Conservation (phyloP, 2,797 vertebrate species). For the Eospalax fontanierii region DNA sequence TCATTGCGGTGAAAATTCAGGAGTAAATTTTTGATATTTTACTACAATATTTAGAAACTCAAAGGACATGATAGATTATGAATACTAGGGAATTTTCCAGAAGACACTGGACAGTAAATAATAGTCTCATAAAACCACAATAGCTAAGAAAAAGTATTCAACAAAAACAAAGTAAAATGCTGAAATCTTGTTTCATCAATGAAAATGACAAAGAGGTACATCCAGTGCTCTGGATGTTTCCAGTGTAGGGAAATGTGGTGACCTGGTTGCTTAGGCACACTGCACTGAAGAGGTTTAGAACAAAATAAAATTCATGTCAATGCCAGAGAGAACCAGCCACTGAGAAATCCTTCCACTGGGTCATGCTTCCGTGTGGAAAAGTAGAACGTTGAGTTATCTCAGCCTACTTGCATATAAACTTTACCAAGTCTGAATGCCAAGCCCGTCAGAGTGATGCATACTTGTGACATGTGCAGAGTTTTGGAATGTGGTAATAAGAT, state of each 20-base stretch:
- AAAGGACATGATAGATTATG: neutral
- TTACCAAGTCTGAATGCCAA: conserved; percentile 3
- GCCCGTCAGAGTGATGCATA: neutral
- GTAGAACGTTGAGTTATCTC: neutral
- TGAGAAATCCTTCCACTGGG: neutral
- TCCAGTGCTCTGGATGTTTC: neutral
- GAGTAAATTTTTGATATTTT: conserved; percentile 45
- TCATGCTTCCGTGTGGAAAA: neutral
- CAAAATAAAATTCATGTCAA: fast-evolving
- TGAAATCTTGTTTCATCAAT: conserved; percentile 33
- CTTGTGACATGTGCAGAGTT: neutral
- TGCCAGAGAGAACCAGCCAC: neutral
- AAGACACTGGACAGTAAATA: neutral
- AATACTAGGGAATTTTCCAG: conserved; percentile 13
- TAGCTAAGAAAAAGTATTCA: neutral
- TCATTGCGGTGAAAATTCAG: neutral
- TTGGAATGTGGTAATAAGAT: neutral
- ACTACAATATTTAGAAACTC: neutral
- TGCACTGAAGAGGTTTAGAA: neutral
- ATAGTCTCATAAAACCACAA: neutral
- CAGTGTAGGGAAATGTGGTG: neutral
- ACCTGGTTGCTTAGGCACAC: neutral
- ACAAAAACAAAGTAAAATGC: neutral
- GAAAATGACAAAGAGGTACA: neutral
- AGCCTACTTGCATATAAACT: conserved; percentile 45